Base-by-base conservation (phyloP, 2,797 vertebrate genomes). In the Ctenosaura bakeri region DNA sequence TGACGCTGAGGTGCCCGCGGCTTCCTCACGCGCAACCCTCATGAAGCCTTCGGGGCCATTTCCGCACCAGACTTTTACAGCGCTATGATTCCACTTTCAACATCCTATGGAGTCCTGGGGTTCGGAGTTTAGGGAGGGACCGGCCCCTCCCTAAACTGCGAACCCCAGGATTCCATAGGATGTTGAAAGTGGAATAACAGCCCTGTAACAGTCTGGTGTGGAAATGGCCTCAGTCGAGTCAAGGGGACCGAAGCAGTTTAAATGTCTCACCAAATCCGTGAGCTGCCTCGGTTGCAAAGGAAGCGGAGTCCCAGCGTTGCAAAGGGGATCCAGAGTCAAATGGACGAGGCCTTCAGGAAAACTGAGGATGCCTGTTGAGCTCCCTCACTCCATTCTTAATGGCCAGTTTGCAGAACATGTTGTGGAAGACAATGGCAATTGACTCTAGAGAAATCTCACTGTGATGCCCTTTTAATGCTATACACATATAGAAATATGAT, bases 201-300 rank as follows among this genome's bases (percentile, higher is more conserved):
- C 42, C 0, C 42, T 46, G 0, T 46, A 46, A 4, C 42, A 46
- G 42, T 46, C 42, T 8, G 12, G 6, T n/a, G 52, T 81, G 20
- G 52, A 35, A 16, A 18, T 38, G 86, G 89, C 80, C 59, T 85
- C 56, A 74, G 71, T 59, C 83, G 18, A 59, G 77, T 86, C 46
- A 24, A 62, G 62, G 80, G 46, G 42, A 24, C 26, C 29, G 29
- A 78, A 32, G 13, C 4, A 6, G 10, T 74, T 77, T 56, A 42
- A 77, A 10, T 29, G 3, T n/a, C 20, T 24, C 74, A 78, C 2
- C 29, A 69, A 69, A 69, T 69, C 29, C 10, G 32, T 4, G 32
- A 69, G 29, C 66, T 69, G 66, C 20, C 29, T 69, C 66, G 1
- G 29, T 32, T 69, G 29, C 54, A 71, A 10, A 80, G n/a, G 16